Evolutionary conservation across 2,888 invertebrate genomes (phyloP), one percentile per base, ranked within the genome.

Genomic region (Sepiola atlantica): DNA sequence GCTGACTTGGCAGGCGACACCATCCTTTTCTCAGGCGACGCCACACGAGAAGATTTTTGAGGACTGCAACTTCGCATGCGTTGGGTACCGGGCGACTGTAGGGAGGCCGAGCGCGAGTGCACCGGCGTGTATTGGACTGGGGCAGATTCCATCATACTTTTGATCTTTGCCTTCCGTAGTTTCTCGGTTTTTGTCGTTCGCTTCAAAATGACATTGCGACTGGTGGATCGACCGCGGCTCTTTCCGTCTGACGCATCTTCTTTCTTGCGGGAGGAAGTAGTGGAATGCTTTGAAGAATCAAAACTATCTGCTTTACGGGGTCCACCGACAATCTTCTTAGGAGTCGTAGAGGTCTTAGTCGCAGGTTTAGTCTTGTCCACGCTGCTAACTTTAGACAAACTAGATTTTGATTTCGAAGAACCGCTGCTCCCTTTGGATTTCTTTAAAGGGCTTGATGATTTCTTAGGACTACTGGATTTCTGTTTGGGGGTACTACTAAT

Each of bases 11-110:
- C 28, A 92, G 92, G 92, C 28, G 92, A 92, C 28, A n/a, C 54
- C 55, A 32, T 92, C 92, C 92, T 92, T 54, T 92, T 92, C 45
- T 92, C 92, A 54, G 92, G 92, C 54, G 92, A 92, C 24, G 92
- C 54, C 92, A 92, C 54, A 54, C 92, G 92, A 92, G 92, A 92
- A 55, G 92, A 55, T 92, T 92, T 92, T 92, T 92, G 92, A n/a
- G 92, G 92, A 92, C 92, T 92, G 92, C 92, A 92, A 32, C 92
- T 92, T 45, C 92, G 92, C 55, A 92, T 54, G 8, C 92, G 92
- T 20, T 45, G 45, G 92, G 92, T n/a, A 35, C 54, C 32, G 45
- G 92, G 54, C 24, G 92, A 54, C 28, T 92, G 92, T 92, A 77
- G 14, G 20, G 77, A 77, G 77, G 77, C 77, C 16, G 77, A 77